Evolutionary conservation across 2,888 invertebrate species (phyloP).

Genomic region (Trisateles emortualis): DNA sequence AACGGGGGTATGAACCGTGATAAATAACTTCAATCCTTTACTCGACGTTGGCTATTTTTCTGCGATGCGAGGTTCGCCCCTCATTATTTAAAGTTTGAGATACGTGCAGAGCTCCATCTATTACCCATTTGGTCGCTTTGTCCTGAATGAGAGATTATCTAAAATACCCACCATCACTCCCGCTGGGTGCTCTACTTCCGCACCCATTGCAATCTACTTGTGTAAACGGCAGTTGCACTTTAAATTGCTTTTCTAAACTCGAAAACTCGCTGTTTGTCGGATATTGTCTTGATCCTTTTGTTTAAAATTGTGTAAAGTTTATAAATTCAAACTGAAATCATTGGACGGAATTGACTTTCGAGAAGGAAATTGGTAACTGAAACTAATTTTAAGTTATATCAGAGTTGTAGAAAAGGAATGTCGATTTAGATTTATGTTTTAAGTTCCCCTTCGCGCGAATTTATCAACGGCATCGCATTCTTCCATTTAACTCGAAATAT

Average conservation of each 20-base stretch:
- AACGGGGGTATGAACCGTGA: slow-evolving; percentile 18
- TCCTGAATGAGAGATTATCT: slow-evolving; percentile 53
- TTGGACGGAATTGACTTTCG: slow-evolving; percentile 53
- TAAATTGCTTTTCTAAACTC: slow-evolving; percentile 58
- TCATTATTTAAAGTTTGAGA: slow-evolving; percentile 63
- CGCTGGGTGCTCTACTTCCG: slow-evolving; percentile 23
- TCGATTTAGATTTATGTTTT: slow-evolving; percentile 39
- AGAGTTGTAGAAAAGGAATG: slow-evolving; percentile 38
- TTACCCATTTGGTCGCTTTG: slow-evolving; percentile 65
- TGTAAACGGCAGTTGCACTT: slow-evolving; percentile 56
- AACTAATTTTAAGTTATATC: slow-evolving; percentile 51
- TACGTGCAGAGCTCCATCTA: slow-evolving; percentile 64
- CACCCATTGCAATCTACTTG: slow-evolving; percentile 48
- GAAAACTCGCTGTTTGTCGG: slow-evolving; percentile 47
- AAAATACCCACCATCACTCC: slow-evolving; percentile 32
- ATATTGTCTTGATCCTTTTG: slow-evolving; percentile 58
- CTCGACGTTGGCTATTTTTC: slow-evolving; percentile 36
- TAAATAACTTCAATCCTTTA: slow-evolving; percentile 44
- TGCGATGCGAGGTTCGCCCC: slow-evolving; percentile 33
- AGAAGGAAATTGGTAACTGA: slow-evolving; percentile 48
- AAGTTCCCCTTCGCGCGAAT: slow-evolving; percentile 15
- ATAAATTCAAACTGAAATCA: slow-evolving; percentile 54
- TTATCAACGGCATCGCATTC: slow-evolving; percentile 24
- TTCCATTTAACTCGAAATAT: slow-evolving; percentile 8
- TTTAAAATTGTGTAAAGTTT: slow-evolving; percentile 58